Percentiles rank a stretch among this genome's conserved stretches.
These are phyloP conservation scores for Microtus richardsoni DNA, from an alignment of 2,113 vertebrate species.

Conservation along the genomic window DNA sequence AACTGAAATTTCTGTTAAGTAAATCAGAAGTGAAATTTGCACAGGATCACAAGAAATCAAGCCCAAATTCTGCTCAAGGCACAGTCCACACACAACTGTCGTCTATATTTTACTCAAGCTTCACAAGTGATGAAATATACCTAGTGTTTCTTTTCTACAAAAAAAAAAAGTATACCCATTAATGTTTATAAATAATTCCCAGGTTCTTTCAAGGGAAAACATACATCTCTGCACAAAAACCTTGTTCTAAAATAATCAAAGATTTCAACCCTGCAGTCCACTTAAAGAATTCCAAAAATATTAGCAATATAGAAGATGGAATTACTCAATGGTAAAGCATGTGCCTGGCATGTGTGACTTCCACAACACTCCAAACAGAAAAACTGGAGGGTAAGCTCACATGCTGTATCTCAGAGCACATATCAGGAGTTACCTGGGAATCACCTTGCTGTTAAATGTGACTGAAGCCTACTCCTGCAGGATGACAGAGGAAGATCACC, in stretches of 20 bases:
- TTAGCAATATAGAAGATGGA: not conserved
- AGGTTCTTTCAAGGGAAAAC: not conserved
- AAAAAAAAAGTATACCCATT: not conserved
- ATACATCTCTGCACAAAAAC: not conserved
- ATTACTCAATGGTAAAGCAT: not conserved
- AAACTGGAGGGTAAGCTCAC: not conserved
- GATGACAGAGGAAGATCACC: not conserved
- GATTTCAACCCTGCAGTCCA: not conserved
- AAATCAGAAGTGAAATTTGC: not conserved
- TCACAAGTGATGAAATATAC: constrained; percentile 11
- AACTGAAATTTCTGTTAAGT: not conserved
- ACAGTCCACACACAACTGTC: not conserved
- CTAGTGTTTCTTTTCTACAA: not conserved
- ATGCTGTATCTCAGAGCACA: not conserved
- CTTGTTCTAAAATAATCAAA: not conserved
- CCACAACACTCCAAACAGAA: not conserved
- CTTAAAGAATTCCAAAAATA: not conserved
- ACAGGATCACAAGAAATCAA: not conserved
- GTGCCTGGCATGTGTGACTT: not conserved
- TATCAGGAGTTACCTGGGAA: not conserved
- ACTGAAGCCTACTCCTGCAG: not conserved
- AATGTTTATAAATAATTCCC: not conserved
- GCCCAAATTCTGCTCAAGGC: not conserved
- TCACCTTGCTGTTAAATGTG: not conserved
- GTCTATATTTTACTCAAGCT: not conserved